These are phyloP conservation scores for Champsocephalus gunnari DNA, from an alignment of 2,797 vertebrate genomes.

Conservation along the genomic window DNA sequence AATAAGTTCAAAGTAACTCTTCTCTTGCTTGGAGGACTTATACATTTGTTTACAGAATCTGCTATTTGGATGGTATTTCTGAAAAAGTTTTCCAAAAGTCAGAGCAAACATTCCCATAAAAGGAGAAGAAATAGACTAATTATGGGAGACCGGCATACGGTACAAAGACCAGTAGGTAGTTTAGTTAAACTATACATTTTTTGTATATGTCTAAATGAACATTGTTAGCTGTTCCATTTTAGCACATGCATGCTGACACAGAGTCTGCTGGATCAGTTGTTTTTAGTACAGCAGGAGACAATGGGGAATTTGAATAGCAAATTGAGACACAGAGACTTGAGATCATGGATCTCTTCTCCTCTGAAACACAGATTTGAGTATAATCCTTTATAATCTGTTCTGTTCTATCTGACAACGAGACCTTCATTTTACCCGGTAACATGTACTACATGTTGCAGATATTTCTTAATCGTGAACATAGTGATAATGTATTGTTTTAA, in stretches of 20 bases:
- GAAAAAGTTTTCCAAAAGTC: slow-evolving; percentile 50
- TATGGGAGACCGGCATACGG: neutral
- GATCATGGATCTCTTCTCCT: slow-evolving; percentile 33
- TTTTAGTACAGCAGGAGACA: slow-evolving; percentile 4
- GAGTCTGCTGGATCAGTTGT: neutral
- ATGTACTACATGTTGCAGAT: slow-evolving; percentile 62
- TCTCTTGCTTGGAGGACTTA: slow-evolving; percentile 13
- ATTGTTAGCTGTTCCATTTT: neutral
- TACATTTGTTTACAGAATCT: slow-evolving; percentile 49
- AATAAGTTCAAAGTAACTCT: slow-evolving; percentile 25
- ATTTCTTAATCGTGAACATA: slow-evolving; percentile 39
- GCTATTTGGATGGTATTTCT: slow-evolving; percentile 34
- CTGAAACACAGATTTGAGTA: slow-evolving; percentile 32
- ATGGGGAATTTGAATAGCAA: neutral
- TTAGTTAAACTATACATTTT: neutral
- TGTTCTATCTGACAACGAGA: slow-evolving; percentile 45
- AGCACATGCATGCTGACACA: neutral
- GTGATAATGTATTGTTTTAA: slow-evolving; percentile 39
- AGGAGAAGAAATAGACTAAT: slow-evolving; percentile 22
- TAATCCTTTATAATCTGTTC: slow-evolving; percentile 47
- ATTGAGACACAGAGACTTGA: neutral
- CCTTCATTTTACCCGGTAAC: slow-evolving; percentile 38
- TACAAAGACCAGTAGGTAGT: neutral
- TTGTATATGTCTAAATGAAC: slow-evolving; percentile 8
- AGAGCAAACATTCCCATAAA: slow-evolving; percentile 49